phyloP scores from a whole-genome alignment of 2,113 vertebrate species.

The Gambusia affinis region DNA sequence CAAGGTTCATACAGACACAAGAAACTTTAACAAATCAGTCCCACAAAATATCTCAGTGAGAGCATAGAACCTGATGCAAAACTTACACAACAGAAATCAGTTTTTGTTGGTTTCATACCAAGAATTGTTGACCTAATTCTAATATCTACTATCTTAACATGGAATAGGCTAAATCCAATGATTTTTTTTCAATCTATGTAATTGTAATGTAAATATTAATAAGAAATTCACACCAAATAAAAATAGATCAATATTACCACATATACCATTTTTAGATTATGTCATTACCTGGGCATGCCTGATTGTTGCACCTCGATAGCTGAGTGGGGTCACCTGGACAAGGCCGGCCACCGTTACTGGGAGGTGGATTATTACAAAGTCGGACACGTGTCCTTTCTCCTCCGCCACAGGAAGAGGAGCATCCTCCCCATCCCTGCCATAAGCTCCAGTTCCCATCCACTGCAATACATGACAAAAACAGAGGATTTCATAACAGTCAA shows the following conservation, averaged over 20 bases:
- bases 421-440: conserved; percentile 91
- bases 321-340: conserved; percentile 92
- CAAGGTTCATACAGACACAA: background rate
- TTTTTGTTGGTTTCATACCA: no score
- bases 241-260: background rate
- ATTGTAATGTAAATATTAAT: background rate
- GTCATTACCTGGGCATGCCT: conserved; percentile 90
- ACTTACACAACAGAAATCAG: no score
- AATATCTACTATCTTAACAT: background rate
- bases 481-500: background rate
- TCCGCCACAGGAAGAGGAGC: conserved; percentile 89
- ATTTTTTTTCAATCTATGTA: background rate
- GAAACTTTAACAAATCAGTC: background rate
- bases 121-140: background rate
- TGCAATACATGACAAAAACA: conserved; percentile 59
- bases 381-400: conserved; percentile 86
- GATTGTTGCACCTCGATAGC: conserved; percentile 87
- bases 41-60: background rate
- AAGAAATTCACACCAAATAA: background rate
- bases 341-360: conserved; percentile 78
- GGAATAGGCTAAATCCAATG: no score
- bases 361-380: conserved; percentile 84
- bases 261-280: background rate
- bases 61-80: no score
- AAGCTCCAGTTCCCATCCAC: conserved; percentile 92